Evolutionary conservation across 2,113 vertebrate genomes (phyloP), one percentile per base, ranked within the genome.

Genomic region (Pycnonotus jocosus): DNA sequence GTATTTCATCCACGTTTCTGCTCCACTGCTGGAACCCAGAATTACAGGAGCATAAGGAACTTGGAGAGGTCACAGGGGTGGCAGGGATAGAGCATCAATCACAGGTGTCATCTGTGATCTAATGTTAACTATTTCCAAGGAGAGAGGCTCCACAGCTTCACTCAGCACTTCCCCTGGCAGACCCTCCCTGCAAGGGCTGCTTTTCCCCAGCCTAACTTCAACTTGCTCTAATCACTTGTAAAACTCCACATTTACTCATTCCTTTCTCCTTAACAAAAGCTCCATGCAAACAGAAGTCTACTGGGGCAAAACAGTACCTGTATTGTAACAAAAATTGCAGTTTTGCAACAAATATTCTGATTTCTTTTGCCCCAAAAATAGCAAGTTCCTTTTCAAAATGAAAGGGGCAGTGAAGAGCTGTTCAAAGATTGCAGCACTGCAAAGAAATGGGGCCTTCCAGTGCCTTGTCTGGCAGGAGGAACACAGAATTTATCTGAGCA

Each of bases 391-490:
- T 90, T 93, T 64, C 51, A 62, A 80, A 92, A 66, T 7, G 76
- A 45, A 48, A 25, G 69, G 33, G 90, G 70, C 78, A 73, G 33
- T 9, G 38, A 80, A 74, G 56, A 56, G 45, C 8, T 23, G 50
- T 72, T 95, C 62, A 70, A 94, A 86, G 66, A 50, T 17, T 51
- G 51, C 50, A 64, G 58, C n/a, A 21, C 58, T 61, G 51, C 86
- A 91, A 91, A 88, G 81, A 23, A 53, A 48, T 7, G 21, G n/a
- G 56, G 27, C 42, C 37, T 78, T 54, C 73, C 77, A 38, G 45
- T 21, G 31, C 42, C n/a, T 82, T 51, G 45, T 64, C 68, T 61
- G 60, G 62, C 54, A 89, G 80, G 27, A 81, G 83, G 24, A 76
- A 48, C 7, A 38, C 28, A 27, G 47, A 61, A 84, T 25, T 90